These are phyloP conservation scores for Choristoneura fumiferana DNA, from an alignment of 1,140 invertebrate genomes.

Conservation along the genomic window DNA sequence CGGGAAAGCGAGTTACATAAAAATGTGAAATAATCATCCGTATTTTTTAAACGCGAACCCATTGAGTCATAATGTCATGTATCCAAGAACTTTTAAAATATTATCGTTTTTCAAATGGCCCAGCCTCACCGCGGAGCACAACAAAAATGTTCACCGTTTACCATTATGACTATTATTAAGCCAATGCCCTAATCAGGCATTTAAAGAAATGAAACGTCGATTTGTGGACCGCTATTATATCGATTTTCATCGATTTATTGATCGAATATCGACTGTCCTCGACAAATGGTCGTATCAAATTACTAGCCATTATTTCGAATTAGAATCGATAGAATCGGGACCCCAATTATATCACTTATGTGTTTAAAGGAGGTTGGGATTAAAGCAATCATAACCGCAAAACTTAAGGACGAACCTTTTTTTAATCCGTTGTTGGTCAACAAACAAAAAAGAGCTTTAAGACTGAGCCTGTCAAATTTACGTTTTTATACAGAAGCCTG, in stretches of 20 bases:
- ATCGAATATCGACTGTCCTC: constrained; percentile 75
- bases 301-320: constrained; percentile 74
- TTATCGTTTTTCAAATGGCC: constrained; percentile 20
- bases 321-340: constrained; percentile 74
- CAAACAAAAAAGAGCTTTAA: constrained; percentile 25
- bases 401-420: constrained; percentile 42
- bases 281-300: constrained; percentile 70
- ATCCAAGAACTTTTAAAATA: constrained; percentile 23
- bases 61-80: too few species aligned
- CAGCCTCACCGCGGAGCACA: constrained; percentile 30
- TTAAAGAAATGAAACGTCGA: constrained; percentile 76
- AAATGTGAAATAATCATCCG: too few species aligned
- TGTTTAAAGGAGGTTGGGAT: constrained; percentile 75
- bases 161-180: constrained; percentile 71
- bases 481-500: constrained; percentile 28
- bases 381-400: constrained; percentile 62
- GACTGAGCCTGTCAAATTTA: constrained; percentile 6
- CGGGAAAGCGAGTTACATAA: too few species aligned
- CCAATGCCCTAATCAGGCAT: constrained; percentile 68
- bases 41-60: too few species aligned
- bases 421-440: constrained; percentile 18
- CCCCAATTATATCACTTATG: constrained; percentile 77
- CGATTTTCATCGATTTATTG: constrained; percentile 75
- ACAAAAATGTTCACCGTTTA: constrained; percentile 60
- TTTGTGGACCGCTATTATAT: constrained; percentile 65